Base-by-base conservation (phyloP, 2,888 invertebrate genomes). In the Hemaris fuciformis region DNA sequence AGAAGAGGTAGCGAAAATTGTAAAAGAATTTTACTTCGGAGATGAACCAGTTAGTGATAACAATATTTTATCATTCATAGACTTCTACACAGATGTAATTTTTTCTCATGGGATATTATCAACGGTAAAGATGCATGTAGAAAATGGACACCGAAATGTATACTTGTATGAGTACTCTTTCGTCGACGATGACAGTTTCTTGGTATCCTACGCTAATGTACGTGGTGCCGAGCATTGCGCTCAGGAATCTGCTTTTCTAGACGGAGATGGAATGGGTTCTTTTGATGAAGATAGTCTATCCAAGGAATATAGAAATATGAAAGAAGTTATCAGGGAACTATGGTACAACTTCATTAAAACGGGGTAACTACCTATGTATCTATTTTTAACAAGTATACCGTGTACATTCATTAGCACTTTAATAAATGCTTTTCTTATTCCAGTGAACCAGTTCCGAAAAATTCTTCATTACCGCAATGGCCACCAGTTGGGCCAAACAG, bases 61-160 rank as follows among this genome's bases (percentile, higher is more conserved):
- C 0, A 67, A 61, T 1, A 42, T 73, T 22, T 45, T 69, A 20
- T 18, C 23, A 13, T 77, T 65, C 27, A 60, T 69, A 0, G 63
- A 67, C 57, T 81, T 64, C 45, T 69, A 72, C 57, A 62, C 77
- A n/a, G 87, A 94, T 93, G 41, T 69, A 4, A n/a, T 68, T 0
- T 74, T 79, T 48, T 61, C 61, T 1, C 73, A 70, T 58, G 61
- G 73, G 3, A 70, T 67, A 13, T 46, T 77, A 3, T 66, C 72
- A 58, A 61, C 73, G 4, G 60, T 71, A 70, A 0, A 57, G 15
- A n/a, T 77, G 18, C 72, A 76, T 22, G 57, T 60, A 0, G 61
- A 65, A 58, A 66, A 68, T 23, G 79, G 79, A 0, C 71, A 79
- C 60, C 56, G 79, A 59, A 61, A 73, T 34, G 71, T 82, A 58